Conservation (phyloP, 2,888 invertebrate genomes). For the Tenthredo scrophulariae region DNA sequence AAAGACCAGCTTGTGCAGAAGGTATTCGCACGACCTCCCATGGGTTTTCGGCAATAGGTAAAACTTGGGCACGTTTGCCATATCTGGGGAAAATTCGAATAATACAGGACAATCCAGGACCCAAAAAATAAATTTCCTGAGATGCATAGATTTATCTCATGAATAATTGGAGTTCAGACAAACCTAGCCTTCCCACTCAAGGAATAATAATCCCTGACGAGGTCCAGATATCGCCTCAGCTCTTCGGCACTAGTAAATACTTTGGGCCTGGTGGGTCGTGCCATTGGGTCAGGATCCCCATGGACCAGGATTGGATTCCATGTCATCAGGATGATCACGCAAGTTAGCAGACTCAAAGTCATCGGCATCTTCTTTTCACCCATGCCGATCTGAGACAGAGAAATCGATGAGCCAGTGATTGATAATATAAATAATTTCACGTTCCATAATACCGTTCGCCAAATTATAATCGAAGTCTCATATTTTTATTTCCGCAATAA, state of each 20-base stretch:
- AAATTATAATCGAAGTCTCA: background rate
- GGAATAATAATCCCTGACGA: slow-evolving; percentile 80
- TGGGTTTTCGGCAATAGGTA: slow-evolving; percentile 54
- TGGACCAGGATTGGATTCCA: slow-evolving; percentile 42
- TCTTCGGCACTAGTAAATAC: slow-evolving; percentile 79
- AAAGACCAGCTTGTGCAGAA: background rate
- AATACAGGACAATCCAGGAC: background rate
- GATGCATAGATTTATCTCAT: background rate
- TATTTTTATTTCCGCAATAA: background rate
- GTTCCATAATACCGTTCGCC: background rate
- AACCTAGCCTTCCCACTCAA: slow-evolving; percentile 80
- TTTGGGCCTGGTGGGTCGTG: slow-evolving; percentile 75
- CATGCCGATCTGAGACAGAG: slow-evolving; percentile 30
- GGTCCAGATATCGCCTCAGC: slow-evolving; percentile 78
- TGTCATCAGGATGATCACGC: slow-evolving; percentile 32
- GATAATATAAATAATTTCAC: background rate
- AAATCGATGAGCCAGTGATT: background rate
- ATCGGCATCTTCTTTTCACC: slow-evolving; percentile 46
- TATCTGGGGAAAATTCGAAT: slow-evolving; percentile 61
- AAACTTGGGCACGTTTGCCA: slow-evolving; percentile 65
- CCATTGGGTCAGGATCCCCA: slow-evolving; percentile 65
- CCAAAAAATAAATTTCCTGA: background rate
- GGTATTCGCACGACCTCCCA: slow-evolving; percentile 61
- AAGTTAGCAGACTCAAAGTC: slow-evolving; percentile 26
- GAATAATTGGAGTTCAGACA: background rate